Base-by-base conservation (phyloP, 2,113 vertebrate genomes). In the Lampris megalopsis region DNA sequence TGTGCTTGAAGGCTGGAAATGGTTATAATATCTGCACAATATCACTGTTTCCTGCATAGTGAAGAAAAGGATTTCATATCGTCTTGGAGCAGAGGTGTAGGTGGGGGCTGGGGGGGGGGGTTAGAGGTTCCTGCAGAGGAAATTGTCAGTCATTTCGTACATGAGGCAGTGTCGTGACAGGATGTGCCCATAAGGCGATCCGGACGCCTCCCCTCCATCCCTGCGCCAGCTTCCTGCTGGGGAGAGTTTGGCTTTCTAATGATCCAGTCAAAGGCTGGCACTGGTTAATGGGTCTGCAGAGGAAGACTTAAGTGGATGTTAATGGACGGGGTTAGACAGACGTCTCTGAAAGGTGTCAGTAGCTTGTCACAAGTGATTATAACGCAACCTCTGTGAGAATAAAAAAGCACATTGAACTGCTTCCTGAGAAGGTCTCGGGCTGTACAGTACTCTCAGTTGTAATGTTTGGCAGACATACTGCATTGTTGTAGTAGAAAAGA, bases 121-220 rank as follows among this genome's bases (percentile, higher is more conserved):
- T 37, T 6, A 9, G 38, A 49, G 24, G 38, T 9, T 40, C 42
- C 59, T 49, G 37, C 70, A 62, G 77, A 84, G 84, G 80, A 85
- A 77, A 67, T 10, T 13, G 47, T 37, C 56, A 8, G 45, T 42
- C 1, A n/a, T 43, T 36, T 63, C 50, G 1, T 56, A 68, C 83
- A 80, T 68, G 13, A 71, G 77, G 79, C 89, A 80, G 81, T 54
- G 74, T 80, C 81, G 68, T 65, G 77, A 80, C 83, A 90, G 82
- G 75, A 90, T 86, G 73, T 60, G 50, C 64, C 66, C 52, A 63
- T 11, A 36, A 52, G 63, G 54, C 43, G 7, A 48, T 60, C 35
- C 57, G 79, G 71, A 75, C 75, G 74, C 71, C 64, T 69, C 47
- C 24, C 57, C 48, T 69, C 57, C 71, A 71, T 79, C 82, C 73